Base-by-base conservation (phyloP, 1,140 invertebrate species). In the Ectropis grisescens region DNA sequence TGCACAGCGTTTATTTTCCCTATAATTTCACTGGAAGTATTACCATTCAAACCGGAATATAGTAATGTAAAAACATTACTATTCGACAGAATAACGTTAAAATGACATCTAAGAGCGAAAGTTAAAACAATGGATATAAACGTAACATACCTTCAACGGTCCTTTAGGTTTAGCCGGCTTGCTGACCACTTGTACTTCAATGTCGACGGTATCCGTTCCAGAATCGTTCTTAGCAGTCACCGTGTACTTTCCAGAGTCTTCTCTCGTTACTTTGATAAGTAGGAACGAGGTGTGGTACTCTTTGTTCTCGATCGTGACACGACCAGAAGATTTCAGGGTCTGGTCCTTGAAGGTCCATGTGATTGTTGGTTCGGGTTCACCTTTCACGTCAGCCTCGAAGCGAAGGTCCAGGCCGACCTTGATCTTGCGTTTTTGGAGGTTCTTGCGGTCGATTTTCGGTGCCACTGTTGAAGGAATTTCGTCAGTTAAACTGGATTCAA, bases 371-470 rank as follows among this genome's bases (percentile, higher is more conserved):
- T 92, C 85, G 0, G 96, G 96, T 84, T 98, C 96, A 43, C 96
- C 96, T 60, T 93, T 90, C 25, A 98, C 89, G 56, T 93, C 91
- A 23, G 93, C 92, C 52, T 97, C 95, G 60, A 98, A 88, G 41
- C 92, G 91, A 19, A 97, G 83, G 49, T 93, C 85, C 74, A 96
- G 91, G 9, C 95, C 96, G 42, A 90, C 88, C 35, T 94, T 90
- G 68, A 98, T 87, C 14, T 88, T 87, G 49, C 94, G 91, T 76
- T 94, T 95, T 45, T 91, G 89, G 0, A 98, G 78, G 66, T 95
- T 94, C 60, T 95, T 97, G 31, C 96, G 89, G 70, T 98, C 95
- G 81, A 99, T 99, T 38, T 91, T 89, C 8, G 98, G 98, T 46
- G 96, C 95, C 83, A 94, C 90, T 91, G 67, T 48, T 58, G 74